Base-by-base conservation (phyloP, 2,888 invertebrate genomes). In the Mesoligia furuncula region DNA sequence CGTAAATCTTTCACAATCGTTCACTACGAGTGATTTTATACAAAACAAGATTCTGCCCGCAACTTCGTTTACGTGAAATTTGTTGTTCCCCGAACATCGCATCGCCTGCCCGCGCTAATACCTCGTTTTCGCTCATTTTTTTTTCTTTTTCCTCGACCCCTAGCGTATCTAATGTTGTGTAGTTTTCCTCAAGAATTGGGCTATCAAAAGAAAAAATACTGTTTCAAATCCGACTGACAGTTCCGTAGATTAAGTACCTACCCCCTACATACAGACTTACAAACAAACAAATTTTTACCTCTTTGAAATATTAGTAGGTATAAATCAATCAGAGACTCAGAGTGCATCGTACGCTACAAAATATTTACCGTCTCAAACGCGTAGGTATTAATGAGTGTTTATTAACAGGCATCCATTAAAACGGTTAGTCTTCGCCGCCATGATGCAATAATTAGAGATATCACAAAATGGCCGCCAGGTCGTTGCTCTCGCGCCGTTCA, bases 401-500 rank as follows among this genome's bases (percentile, higher is more conserved):
- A 87, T 90, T 89, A 86, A 81, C 76, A 65, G 39, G 81, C 79
- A 74, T 82, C 83, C 70, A 80, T 83, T 75, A 77, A 78, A 86
- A 83, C 79, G 74, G 64, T 82, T 85, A 80, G 81, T 42, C 78
- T 36, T 78, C 79, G 80, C 80, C 75, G 81, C 85, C 86, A 86
- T 93, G 92, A 93, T 92, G 93, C 91, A 93, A 93, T 93, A 94
- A 94, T 94, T 93, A 93, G 91, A 83, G 85, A 89, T 88, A 79
- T 80, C 88, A 86, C 93, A 95, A 95, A 92, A 95, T 95, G 96
- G 95, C 95, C 83, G 91, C 85, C 84, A 69, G 91, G 91, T 92
- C 92, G 87, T 75, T 80, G 90, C 81, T 79, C 92, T 84, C 76
- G 79, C 83, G 85, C 80, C 76, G 85, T 85, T 81, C 84, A 79